phyloP scores from a whole-genome alignment of 2,888 invertebrate species.

The Barypeithes pellucidus region DNA sequence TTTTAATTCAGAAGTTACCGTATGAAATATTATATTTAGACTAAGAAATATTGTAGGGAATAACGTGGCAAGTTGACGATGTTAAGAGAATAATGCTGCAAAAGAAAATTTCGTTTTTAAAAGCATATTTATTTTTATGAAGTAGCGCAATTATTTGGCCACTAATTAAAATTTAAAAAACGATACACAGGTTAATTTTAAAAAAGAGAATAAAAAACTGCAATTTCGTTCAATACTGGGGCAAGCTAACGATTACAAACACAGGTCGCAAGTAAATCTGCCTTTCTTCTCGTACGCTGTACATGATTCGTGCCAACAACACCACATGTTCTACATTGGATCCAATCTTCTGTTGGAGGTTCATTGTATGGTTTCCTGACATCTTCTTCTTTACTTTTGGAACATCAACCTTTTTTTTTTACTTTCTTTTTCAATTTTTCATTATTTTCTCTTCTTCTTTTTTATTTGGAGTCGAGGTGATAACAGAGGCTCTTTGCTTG shows the following conservation, averaged over 20 bases:
- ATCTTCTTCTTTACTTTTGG: background rate
- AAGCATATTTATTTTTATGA: too few relatives aligned
- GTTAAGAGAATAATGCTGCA: too few relatives aligned
- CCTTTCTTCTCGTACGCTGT: conserved; percentile 38
- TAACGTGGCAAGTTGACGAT: too few relatives aligned
- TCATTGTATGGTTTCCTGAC: too few relatives aligned
- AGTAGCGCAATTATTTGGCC: too few relatives aligned
- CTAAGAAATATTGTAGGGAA: too few relatives aligned
- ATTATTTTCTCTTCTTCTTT: conserved; percentile 12
- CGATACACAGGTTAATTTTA: too few relatives aligned
- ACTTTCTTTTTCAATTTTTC: conserved; percentile 3
- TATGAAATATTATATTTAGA: too few relatives aligned
- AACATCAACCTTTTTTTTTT: background rate
- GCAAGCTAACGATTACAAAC: conserved; percentile 29
- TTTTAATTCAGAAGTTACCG: too few relatives aligned
- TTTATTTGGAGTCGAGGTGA: conserved; percentile 29
- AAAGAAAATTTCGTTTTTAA: too few relatives aligned
- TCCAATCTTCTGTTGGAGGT: conserved; percentile 50
- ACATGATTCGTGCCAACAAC: conserved; percentile 46
- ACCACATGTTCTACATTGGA: conserved; percentile 27
- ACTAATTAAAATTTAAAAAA: too few relatives aligned
- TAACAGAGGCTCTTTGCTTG: conserved; percentile 18
- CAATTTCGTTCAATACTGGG: conserved; percentile 23
- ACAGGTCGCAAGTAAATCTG: conserved; percentile 33
- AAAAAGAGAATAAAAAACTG: too few relatives aligned